These are phyloP conservation scores for Bombus balteatus DNA, from an alignment of 1,140 invertebrate genomes.

Conservation along the genomic window DNA sequence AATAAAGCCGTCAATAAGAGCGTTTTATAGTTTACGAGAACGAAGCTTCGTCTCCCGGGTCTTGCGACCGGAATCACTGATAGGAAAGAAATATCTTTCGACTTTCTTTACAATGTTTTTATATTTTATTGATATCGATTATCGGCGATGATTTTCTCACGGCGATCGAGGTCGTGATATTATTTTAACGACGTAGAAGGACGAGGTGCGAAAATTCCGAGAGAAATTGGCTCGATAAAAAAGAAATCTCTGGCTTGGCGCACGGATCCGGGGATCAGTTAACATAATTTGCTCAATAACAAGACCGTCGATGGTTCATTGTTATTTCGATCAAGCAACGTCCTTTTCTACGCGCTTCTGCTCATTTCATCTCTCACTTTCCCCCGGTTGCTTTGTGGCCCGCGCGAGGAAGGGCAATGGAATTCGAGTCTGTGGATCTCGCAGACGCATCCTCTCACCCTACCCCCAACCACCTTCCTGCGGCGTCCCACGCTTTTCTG, in stretches of 20 bases:
- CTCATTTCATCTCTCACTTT: conserved; percentile 67
- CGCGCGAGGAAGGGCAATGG: conserved; percentile 64
- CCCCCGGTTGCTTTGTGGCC: conserved; percentile 37
- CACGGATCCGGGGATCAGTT: conserved; percentile 30
- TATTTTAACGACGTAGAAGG: background rate
- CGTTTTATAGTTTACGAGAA: conserved; percentile 30
- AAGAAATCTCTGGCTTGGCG: background rate
- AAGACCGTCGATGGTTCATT: conserved; percentile 50
- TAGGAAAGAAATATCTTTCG: background rate
- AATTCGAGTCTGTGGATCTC: conserved; percentile 68
- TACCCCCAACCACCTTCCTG: conserved; percentile 28
- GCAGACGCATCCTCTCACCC: conserved; percentile 63
- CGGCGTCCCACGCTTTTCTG: conserved; percentile 43
- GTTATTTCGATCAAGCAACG: conserved; percentile 57
- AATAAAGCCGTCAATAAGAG: conserved; percentile 49
- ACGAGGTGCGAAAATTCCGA: background rate
- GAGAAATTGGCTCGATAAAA: background rate
- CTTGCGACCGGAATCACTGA: background rate
- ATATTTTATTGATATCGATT: background rate
- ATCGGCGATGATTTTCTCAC: too few species aligned
- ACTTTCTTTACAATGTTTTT: background rate
- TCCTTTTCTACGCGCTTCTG: conserved; percentile 61
- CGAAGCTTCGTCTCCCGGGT: background rate
- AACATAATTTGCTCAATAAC: conserved; percentile 48
- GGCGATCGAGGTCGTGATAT: background rate